Conservation (phyloP, 2,797 vertebrate species). For the Hyperoplus lanceolatus region DNA sequence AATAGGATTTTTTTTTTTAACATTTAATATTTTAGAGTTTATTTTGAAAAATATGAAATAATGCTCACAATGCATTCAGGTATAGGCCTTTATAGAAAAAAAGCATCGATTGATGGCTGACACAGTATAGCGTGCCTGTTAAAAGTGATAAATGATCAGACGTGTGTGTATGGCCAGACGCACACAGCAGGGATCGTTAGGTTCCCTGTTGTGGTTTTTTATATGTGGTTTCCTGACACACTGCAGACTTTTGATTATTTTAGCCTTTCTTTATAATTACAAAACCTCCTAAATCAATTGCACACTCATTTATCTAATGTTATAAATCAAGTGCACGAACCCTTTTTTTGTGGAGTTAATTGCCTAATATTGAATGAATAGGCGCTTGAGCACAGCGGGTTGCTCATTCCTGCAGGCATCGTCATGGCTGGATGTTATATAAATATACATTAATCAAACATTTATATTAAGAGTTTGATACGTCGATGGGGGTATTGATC, state of each 20-base stretch:
- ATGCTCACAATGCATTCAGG: neutral
- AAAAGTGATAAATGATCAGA: constrained; percentile 63
- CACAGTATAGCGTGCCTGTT: constrained; percentile 31
- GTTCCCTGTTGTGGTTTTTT: constrained; percentile 52
- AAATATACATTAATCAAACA: constrained; percentile 23
- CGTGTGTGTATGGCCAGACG: constrained; percentile 57
- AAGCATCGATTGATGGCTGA: constrained; percentile 21
- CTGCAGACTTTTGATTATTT: constrained; percentile 16
- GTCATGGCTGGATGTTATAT: neutral
- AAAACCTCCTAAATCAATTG: constrained; percentile 9
- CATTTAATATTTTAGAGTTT: neutral
- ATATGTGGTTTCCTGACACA: constrained; percentile 40
- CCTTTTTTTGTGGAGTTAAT: neutral
- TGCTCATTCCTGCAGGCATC: constrained; percentile 42
- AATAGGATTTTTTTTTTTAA: neutral
- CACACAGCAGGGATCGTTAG: constrained; percentile 59
- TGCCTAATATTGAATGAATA: constrained; percentile 27
- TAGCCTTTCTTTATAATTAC: constrained; percentile 12
- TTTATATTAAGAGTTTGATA: constrained; percentile 26
- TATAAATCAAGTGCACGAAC: constrained; percentile 15
- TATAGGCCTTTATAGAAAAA: too few species aligned
- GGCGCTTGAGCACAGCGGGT: constrained; percentile 44
- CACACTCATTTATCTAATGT: neutral
- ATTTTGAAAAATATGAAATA: neutral
- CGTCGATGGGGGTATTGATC: constrained; percentile 43